Base-by-base conservation (phyloP, 2,113 vertebrate genomes). In the Pseudolaguvia tuberculata region DNA sequence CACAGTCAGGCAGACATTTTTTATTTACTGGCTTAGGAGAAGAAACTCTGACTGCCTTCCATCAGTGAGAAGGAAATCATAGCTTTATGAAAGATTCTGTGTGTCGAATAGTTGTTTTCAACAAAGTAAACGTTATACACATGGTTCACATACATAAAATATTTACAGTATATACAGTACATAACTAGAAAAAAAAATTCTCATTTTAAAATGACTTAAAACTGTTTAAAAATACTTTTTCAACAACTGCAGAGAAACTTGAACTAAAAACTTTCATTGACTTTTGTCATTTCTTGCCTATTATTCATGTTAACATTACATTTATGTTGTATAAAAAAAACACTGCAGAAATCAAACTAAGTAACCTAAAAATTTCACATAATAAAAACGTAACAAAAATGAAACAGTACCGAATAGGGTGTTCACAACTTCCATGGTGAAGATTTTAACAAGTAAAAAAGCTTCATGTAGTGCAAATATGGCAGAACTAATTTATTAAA, bases 21-120 rank as follows among this genome's bases (percentile, higher is more conserved):
- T 67, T 67, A 50, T 50, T 20, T 3, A 13, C 10, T 50, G 15
- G 15, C 45, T 67, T 50, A 4, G 1, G 27, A 21, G 23, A 67
- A 7, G 4, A 67, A 67, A 67, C 27, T 27, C 74, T 80, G 79
- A 74, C 74, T 48, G 58, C 21, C n/a, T n/a, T 80, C 70, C 74
- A 35, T 31, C 29, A 62, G 59, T 73, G 70, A 63, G 56, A 73
- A 70, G 70, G 56, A 73, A 70, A 79, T 66, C 21, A 25, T n/a
- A 66, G 78, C 42, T 42, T 21, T 35, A 72, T n/a, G 5, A 67
- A 47, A 21, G 23, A 14, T 29, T 25, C 61, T 27, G 9, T n/a
- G 25, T 47, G 27, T 61, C 20, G 29, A 21, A 50, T 35, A 13
- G 25, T 39, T 21, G 15, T 45, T 12, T 17, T 6, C 14, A 62